Percentiles rank a stretch among this genome's conserved stretches.
Evolutionary conservation across 1,140 invertebrate genomes (phyloP).

Genomic region (Oncopodura yosiiana): DNA sequence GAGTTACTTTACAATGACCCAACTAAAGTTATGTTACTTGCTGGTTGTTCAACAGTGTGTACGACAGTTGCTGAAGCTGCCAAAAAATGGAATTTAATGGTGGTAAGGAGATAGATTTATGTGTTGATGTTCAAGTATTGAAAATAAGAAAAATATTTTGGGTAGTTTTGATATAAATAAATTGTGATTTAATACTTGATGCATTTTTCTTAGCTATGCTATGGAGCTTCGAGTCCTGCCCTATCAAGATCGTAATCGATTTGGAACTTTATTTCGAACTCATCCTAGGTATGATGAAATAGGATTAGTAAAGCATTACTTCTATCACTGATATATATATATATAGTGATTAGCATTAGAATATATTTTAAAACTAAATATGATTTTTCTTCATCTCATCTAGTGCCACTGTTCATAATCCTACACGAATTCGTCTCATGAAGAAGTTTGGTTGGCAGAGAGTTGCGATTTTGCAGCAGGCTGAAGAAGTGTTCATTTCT

Average conservation of each 20-base stretch:
- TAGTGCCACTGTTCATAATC: constrained; percentile 94
- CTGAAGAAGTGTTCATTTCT: constrained; percentile 98
- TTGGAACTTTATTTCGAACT: constrained; percentile 95
- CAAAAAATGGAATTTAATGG: constrained; percentile 99
- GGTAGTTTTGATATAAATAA: too few species aligned
- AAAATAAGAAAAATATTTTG: constrained; percentile 1
- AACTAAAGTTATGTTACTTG: constrained; percentile 88
- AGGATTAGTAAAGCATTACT: too few species aligned
- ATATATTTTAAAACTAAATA: too few species aligned
- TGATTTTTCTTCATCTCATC: too few species aligned
- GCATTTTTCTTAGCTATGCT: constrained; percentile 65
- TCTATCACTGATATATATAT: too few species aligned
- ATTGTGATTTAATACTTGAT: too few species aligned
- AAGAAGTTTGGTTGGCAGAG: constrained; percentile 94
- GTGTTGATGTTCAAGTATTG: constrained; percentile 1
- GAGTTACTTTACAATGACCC: constrained; percentile 87
- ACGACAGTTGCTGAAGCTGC: constrained; percentile 98
- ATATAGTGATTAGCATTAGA: too few species aligned
- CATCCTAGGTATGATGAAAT: too few species aligned
- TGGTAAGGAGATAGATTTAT: constrained; percentile 69
- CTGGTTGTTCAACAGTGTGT: constrained; percentile 97
- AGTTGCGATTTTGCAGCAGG: constrained; percentile 94
- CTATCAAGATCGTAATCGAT: constrained; percentile 92
- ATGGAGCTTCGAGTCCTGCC: constrained; percentile 94
- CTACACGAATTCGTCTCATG: constrained; percentile 91